Evolutionary conservation across 2,888 invertebrate species (phyloP).

Genomic region (Epirrhoe alternata): DNA sequence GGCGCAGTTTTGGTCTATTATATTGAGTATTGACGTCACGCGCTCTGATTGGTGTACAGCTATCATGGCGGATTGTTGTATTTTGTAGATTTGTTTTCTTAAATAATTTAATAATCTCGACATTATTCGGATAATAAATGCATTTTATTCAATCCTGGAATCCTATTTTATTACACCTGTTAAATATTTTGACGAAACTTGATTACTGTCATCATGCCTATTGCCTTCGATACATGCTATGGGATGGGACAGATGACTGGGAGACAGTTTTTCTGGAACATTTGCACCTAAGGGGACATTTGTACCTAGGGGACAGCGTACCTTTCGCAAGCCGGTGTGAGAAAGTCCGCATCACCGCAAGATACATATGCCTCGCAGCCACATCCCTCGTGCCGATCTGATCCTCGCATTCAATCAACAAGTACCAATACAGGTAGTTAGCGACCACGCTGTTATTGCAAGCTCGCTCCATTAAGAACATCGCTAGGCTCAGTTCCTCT

Average conservation of each 20-base stretch:
- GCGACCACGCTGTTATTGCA: constrained; percentile 95
- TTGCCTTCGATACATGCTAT: neutral
- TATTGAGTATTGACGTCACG: too few relatives aligned
- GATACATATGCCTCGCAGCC: constrained; percentile 92
- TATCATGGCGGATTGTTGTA: too few relatives aligned
- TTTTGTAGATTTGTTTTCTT: too few relatives aligned
- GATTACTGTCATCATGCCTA: too few relatives aligned
- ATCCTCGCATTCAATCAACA: constrained; percentile 97
- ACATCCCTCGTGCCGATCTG: constrained; percentile 90
- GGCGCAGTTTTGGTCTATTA: too few relatives aligned
- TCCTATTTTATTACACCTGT: too few relatives aligned
- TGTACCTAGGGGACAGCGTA: constrained; percentile 38
- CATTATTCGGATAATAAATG: too few relatives aligned
- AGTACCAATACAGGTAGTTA: constrained; percentile 99
- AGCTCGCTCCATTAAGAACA: constrained; percentile 95
- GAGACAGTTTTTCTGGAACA: too few relatives aligned
- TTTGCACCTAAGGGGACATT: neutral
- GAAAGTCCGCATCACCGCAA: constrained; percentile 95
- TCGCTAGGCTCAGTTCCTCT: constrained; percentile 89
- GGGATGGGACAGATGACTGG: neutral
- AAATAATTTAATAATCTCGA: too few relatives aligned
- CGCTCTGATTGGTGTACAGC: too few relatives aligned
- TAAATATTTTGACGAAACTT: too few relatives aligned
- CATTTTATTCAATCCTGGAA: too few relatives aligned
- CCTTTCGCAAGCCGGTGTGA: constrained; percentile 89